Conservation (phyloP, 2,113 vertebrate genomes). For the Mesocricetus auratus region DNA sequence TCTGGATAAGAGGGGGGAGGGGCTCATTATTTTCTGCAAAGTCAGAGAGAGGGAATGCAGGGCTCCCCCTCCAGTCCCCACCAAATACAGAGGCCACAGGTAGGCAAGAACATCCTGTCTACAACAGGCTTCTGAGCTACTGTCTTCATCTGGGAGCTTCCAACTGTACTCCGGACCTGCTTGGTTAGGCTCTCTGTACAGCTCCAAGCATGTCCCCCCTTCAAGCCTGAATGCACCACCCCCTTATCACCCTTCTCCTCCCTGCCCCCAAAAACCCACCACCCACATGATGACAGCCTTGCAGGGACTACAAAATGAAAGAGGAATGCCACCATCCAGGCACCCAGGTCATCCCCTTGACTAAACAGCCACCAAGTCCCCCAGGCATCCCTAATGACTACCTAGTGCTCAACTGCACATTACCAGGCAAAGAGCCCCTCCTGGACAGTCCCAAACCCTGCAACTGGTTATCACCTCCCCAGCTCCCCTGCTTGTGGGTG, state of each 20-base stretch:
- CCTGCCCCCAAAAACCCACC: neutral
- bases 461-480: too few species aligned
- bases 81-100: neutral
- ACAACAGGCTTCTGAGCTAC: neutral
- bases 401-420: too few species aligned
- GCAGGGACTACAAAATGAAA: too few species aligned
- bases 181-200: neutral
- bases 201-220: fast-evolving
- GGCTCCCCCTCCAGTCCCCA: neutral
- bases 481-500: too few species aligned
- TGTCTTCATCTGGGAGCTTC: neutral
- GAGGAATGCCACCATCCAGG: too few species aligned
- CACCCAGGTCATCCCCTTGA: too few species aligned
- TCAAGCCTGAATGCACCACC: neutral
- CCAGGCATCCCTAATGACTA: too few species aligned
- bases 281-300: neutral
- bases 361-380: too few species aligned
- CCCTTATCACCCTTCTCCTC: neutral
- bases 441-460: too few species aligned
- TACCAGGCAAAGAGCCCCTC: too few species aligned
- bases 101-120: neutral
- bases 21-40: slow-evolving; percentile 32
- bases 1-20: neutral
- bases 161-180: neutral
- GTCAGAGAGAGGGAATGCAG: neutral